Conservation (phyloP, 2,888 invertebrate genomes). For the Embidobia sp. region DNA sequence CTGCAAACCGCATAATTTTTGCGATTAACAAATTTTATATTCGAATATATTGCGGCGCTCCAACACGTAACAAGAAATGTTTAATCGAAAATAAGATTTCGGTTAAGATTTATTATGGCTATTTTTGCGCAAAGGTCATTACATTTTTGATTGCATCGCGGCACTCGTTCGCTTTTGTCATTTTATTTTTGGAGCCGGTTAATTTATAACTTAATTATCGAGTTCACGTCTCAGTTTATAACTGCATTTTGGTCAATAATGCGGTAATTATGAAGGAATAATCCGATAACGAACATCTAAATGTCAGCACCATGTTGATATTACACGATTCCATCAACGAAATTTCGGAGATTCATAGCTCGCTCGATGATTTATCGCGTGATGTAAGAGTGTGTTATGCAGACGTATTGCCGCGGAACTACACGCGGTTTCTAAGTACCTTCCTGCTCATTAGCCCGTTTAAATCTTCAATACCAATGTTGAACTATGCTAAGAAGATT, state of each 20-base stretch:
- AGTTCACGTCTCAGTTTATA: conserved; percentile 18
- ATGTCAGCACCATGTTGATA: conserved; percentile 51
- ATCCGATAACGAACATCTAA: conserved; percentile 46
- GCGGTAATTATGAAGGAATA: conserved; percentile 44
- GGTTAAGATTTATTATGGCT: too few relatives aligned
- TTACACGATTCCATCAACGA: conserved; percentile 61
- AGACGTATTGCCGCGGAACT: conserved; percentile 31
- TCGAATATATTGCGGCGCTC: neutral
- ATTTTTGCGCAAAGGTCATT: neutral
- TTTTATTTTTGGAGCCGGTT: neutral
- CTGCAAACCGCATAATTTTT: too few relatives aligned
- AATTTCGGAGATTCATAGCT: conserved; percentile 57
- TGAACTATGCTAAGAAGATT: too few relatives aligned
- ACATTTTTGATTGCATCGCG: neutral
- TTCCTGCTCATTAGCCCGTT: conserved; percentile 8
- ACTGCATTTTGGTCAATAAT: conserved; percentile 33
- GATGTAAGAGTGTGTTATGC: conserved; percentile 49
- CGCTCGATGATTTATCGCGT: conserved; percentile 38
- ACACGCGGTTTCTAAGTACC: conserved; percentile 1
- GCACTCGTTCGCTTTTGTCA: neutral
- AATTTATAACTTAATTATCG: conserved; percentile 26
- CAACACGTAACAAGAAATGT: neutral
- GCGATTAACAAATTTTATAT: too few relatives aligned
- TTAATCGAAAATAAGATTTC: conserved; percentile 2
- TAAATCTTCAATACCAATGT: too few relatives aligned